Evolutionary conservation across 1,140 invertebrate genomes (phyloP).

Genomic region (Papilio machaon): DNA sequence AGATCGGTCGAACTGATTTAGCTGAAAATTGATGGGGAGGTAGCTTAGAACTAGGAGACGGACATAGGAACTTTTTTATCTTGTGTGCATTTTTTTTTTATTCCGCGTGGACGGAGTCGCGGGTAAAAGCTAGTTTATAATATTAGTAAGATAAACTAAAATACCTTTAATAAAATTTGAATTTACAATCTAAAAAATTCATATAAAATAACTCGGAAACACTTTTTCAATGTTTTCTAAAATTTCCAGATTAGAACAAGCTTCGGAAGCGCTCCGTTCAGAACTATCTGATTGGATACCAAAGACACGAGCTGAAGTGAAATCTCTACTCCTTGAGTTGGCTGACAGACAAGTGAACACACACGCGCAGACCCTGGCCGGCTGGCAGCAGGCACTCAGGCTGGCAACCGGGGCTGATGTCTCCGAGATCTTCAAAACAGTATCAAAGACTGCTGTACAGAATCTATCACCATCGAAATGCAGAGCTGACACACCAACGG

Average conservation of each 20-base stretch:
- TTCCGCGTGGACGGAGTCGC: no score
- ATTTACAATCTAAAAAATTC: no score
- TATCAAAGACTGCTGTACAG: slow-evolving; percentile 69
- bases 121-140: no score
- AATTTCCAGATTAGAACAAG: slow-evolving; percentile 66
- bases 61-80: no score
- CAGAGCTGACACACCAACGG: slow-evolving; percentile 53
- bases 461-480: slow-evolving; percentile 66
- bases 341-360: slow-evolving; percentile 62
- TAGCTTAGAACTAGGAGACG: no score
- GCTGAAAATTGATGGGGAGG: no score
- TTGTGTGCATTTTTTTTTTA: no score
- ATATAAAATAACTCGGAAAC: no score
- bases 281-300: slow-evolving; percentile 71
- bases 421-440: slow-evolving; percentile 69
- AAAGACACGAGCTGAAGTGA: slow-evolving; percentile 67
- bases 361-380: slow-evolving; percentile 56
- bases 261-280: slow-evolving; percentile 68
- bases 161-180: no score
- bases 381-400: slow-evolving; percentile 69
- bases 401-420: slow-evolving; percentile 60
- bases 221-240: no score
- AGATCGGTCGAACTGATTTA: no score
- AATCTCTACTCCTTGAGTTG: slow-evolving; percentile 59
- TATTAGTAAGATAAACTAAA: no score